Evolutionary conservation across 1,140 invertebrate species (phyloP).

Genomic region (Chironomus tepperi): DNA sequence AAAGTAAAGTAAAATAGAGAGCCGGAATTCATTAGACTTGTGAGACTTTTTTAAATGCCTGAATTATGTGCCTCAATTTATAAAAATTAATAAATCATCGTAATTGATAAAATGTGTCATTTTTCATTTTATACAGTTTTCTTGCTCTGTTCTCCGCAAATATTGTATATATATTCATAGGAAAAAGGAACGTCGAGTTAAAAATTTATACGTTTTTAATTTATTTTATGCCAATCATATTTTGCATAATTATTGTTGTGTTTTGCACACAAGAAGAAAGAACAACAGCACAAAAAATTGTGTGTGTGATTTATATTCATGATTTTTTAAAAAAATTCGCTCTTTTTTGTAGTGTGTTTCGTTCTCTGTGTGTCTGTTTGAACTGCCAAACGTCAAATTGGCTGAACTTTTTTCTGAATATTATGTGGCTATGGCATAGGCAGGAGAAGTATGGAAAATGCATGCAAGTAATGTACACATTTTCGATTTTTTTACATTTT

Average conservation of each 20-base stretch:
- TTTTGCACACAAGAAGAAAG: background rate
- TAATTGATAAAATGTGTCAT: constrained; percentile 13
- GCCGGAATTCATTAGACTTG: background rate
- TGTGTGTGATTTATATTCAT: constrained; percentile 19
- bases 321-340: constrained; percentile 18
- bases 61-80: background rate
- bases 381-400: constrained; percentile 19
- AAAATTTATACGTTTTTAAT: constrained; percentile 22
- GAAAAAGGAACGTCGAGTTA: background rate
- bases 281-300: background rate
- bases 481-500: background rate
- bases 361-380: background rate
- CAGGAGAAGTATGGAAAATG: background rate
- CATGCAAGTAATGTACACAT: constrained; percentile 22
- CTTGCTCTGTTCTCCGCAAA: no score
- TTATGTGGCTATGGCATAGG: background rate
- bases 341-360: background rate
- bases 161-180: background rate
- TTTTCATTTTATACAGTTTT: background rate
- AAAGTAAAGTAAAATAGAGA: background rate
- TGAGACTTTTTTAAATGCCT: background rate
- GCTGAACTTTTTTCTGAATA: background rate
- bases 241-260: constrained; percentile 22
- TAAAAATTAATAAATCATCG: constrained; percentile 5
- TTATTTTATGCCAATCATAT: constrained; percentile 23